phyloP scores from a whole-genome alignment of 2,797 vertebrate genomes.

The Schizopygopsis malacanthus region DNA sequence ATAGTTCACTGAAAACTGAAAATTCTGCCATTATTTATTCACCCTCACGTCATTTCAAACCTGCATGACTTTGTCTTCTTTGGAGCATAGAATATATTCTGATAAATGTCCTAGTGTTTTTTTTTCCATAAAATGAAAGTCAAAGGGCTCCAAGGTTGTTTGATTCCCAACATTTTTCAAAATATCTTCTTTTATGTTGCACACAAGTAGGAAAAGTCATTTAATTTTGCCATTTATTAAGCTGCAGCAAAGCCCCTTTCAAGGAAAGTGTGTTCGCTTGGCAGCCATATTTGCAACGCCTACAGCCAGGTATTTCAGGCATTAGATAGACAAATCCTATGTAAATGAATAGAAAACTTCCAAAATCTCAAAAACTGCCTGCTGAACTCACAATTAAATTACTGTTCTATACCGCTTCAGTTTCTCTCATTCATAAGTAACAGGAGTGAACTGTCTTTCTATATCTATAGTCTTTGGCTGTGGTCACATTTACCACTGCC shows the following conservation, averaged over 20 bases:
- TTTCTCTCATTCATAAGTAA: too few relatives aligned
- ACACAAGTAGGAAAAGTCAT: background rate
- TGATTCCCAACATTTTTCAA: background rate
- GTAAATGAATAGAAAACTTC: background rate
- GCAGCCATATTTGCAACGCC: background rate
- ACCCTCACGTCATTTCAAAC: background rate
- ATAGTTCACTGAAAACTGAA: background rate
- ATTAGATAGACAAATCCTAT: background rate
- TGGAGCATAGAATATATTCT: background rate
- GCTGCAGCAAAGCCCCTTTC: too few relatives aligned
- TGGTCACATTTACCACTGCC: background rate
- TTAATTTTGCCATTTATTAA: background rate
- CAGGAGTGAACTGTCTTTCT: too few relatives aligned
- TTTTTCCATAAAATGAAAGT: background rate
- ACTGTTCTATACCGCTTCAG: background rate
- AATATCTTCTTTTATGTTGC: background rate
- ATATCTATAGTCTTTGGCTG: too few relatives aligned
- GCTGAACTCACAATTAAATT: background rate
- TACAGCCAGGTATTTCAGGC: too few relatives aligned
- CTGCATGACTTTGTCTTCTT: background rate
- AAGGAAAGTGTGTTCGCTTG: too few relatives aligned
- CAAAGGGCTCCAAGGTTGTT: background rate
- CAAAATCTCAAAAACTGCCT: background rate
- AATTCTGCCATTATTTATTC: background rate
- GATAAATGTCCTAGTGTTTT: background rate